Base-by-base conservation (phyloP, 2,888 invertebrate species). In the Heliconius charithonia region DNA sequence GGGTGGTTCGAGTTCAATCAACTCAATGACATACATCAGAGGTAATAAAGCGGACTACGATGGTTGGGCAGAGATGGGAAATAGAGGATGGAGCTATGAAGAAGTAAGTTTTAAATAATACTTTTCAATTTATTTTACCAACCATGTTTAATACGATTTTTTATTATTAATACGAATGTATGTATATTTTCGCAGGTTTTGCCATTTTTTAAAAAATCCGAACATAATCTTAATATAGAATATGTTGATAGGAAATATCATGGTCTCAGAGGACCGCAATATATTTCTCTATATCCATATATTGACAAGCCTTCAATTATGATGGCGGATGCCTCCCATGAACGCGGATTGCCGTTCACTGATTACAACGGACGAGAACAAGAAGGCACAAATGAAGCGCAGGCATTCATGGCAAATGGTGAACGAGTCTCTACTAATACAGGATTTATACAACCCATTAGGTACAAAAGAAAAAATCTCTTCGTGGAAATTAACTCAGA, bases 141-240 rank as follows among this genome's bases (percentile, higher is more conserved):
- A 51, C 51, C 22, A 59, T 59, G 22, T 59, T 1, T 59, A 59
- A n/a, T 51, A n/a, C 4, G 4, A 59, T n/a, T n/a, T n/a, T n/a
- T n/a, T n/a, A n/a, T n/a, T n/a, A n/a, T n/a, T n/a, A n/a, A n/a
- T 51, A n/a, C 4, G 4, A 59, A 12, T 59, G n/a, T 59, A 59
- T n/a, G 22, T 56, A 56, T 56, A 22, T 56, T 56, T 22, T 56
- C 10, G 7, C 86, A 94, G 94, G 92, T 96, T 3, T 90, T 97
- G 45, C 97, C 96, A 0, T 97, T 96, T 87, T 97, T 96, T 87
- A 96, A 93, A 79, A 96, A 96, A 88, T 96, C 96, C 0, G 96
- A 96, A 87, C 93, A 95, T 79, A 96, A 96, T 84, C 86, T 95
- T 69, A 95, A 96, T 84, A 84, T 90, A 2, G 94, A 94, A 80